phyloP scores from a whole-genome alignment of 2,113 vertebrate genomes.

The Psammodynastes pulverulentus region DNA sequence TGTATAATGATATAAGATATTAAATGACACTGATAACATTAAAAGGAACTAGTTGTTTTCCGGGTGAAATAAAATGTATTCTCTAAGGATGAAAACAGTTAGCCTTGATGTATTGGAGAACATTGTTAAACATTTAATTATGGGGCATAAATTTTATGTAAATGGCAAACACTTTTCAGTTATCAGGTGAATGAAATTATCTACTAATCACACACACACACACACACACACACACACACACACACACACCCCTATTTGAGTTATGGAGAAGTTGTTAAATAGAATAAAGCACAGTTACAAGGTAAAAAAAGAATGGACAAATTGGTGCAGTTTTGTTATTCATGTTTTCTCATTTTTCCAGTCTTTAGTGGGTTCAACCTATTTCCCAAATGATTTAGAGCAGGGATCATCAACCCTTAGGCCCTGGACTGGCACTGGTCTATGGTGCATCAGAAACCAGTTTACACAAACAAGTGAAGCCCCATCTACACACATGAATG shows the following conservation, averaged over 20 bases:
- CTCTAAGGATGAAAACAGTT: conserved; percentile 22
- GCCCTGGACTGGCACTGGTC: neutral
- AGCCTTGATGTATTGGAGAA: conserved; percentile 6
- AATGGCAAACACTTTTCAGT: conserved; percentile 6
- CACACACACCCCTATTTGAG: neutral
- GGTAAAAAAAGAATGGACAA: neutral
- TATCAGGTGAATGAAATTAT: conserved; percentile 15
- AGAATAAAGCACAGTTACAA: neutral
- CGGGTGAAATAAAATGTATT: neutral
- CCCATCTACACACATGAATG: neutral
- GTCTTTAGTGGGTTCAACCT: neutral
- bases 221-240: too few relatives aligned
- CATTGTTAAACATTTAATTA: conserved; percentile 14
- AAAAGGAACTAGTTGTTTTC: neutral
- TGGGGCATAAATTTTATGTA: conserved; percentile 7
- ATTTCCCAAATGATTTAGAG: neutral
- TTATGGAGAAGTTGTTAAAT: neutral
- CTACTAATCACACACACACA: neutral
- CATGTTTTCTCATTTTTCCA: neutral
- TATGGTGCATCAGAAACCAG: neutral
- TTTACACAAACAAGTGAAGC: neutral
- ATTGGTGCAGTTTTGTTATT: neutral
- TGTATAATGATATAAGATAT: conserved; percentile 23
- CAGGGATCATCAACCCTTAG: neutral
- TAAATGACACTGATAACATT: conserved; percentile 25